Evolutionary conservation across 1,140 invertebrate genomes (phyloP).

Genomic region (Camponotus floridanus): DNA sequence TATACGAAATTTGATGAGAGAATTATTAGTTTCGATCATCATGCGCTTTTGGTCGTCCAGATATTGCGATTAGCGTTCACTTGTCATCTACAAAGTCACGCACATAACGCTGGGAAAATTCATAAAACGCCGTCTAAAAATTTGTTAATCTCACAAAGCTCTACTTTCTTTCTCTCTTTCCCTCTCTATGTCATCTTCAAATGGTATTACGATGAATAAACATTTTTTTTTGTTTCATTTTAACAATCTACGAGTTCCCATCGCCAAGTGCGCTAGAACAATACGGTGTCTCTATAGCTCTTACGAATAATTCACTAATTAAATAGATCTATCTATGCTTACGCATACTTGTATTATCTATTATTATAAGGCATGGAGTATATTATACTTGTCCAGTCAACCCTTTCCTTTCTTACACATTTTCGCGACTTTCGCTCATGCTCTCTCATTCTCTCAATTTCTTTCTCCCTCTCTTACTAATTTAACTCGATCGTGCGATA

Average conservation of each 20-base stretch:
- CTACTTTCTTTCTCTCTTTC: neutral
- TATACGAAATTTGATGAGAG: neutral
- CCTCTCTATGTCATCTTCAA: neutral
- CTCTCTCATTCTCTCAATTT: neutral
- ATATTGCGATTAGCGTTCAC: slow-evolving; percentile 47
- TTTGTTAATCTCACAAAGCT: slow-evolving; percentile 15
- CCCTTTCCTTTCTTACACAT: slow-evolving; percentile 2
- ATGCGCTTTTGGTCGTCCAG: slow-evolving; percentile 24
- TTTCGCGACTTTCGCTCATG: neutral
- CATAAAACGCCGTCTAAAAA: neutral
- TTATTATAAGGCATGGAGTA: slow-evolving; percentile 86
- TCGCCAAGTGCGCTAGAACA: slow-evolving; percentile 35
- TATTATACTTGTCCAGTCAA: slow-evolving; percentile 80
- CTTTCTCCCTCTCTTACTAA: slow-evolving; percentile 42
- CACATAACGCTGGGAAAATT: slow-evolving; percentile 43
- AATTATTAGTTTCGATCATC: slow-evolving; percentile 15
- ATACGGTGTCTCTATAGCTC: slow-evolving; percentile 28
- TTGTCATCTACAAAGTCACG: slow-evolving; percentile 41
- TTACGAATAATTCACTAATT: slow-evolving; percentile 72
- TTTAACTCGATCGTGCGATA: slow-evolving; percentile 43
- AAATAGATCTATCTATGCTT: slow-evolving; percentile 81
- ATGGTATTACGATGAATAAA: neutral
- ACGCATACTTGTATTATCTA: slow-evolving; percentile 82
- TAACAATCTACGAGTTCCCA: slow-evolving; percentile 24
- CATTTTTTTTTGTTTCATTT: neutral